Base-by-base conservation (phyloP, 1,140 invertebrate genomes). In the Leptinotarsa lineolata region DNA sequence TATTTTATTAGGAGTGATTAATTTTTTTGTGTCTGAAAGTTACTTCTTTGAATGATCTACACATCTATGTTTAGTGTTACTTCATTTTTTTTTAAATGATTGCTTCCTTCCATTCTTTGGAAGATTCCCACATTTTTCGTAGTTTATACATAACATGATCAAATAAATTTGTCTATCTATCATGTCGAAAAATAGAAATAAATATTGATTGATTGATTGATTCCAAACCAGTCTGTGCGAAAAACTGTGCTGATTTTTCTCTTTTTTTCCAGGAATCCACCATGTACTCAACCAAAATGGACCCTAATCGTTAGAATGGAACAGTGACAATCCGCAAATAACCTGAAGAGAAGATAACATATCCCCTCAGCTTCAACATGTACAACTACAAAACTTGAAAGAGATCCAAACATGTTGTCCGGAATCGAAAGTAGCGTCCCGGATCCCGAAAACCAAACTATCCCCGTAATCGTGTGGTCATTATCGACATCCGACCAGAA, bases 401-500 rank as follows among this genome's bases (percentile, higher is more conserved):
- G 16, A 54, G 15, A 15, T 54, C 48, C 6, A 18, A 54, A 54
- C 15, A 54, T 54, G 48, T 54, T 54, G 2, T 15, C 48, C 16
- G 16, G 3, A 16, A 54, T 18, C 0, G 48, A 54, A n/a, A 18
- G n/a, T 18, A 0, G 0, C 12, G 48, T 54, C 15, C n/a, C 48
- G n/a, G 48, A 54, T 18, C n/a, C 1, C 4, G 48, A 54, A 18
- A 54, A 54, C 15, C 48, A 54, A 54, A 54, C 48, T 1, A 54
- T 54, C 15, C n/a, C 48, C 12, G n/a, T 54, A 15, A 54, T 54
- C 39, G 13, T 67, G 8, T 68, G 67, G 67, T 45, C 67, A 11
- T 48, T 54, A n/a, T 18, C 20, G 2, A 24, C 18, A 15, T 44
- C 46, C n/a, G 54, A 68, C 15, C 46, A 44, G 12, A 68, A 68